A percentile compares a stretch with the other conserved stretches of the same genome.
phyloP scores from a whole-genome alignment of 2,113 vertebrate species.

The Turdus rufiventris region DNA sequence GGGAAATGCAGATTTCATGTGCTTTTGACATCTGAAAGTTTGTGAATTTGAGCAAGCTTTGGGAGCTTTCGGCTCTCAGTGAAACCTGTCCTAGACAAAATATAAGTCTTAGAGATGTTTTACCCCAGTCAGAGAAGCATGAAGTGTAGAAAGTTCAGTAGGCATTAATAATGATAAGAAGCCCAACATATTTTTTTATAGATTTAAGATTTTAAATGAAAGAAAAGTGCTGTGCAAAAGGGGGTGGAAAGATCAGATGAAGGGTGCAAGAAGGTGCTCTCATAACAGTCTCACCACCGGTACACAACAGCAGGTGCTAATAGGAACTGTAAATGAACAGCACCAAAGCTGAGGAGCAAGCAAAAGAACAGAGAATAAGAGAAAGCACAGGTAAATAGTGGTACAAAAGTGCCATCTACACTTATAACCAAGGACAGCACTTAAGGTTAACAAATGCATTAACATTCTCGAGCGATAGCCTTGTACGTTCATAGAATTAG shows the following conservation, averaged over 20 bases:
- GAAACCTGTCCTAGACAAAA: background rate
- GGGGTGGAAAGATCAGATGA: background rate
- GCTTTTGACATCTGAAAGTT: background rate
- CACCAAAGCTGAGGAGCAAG: background rate
- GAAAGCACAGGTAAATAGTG: slow-evolving; percentile 27
- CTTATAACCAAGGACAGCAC: slow-evolving; percentile 53
- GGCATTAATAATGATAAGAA: background rate
- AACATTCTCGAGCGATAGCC: background rate
- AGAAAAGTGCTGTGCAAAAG: background rate
- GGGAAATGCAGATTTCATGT: background rate
- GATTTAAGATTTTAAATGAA: background rate
- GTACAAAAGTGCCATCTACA: slow-evolving; percentile 58
- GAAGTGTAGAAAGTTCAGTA: background rate
- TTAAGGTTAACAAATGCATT: slow-evolving; percentile 1
- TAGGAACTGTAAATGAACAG: background rate
- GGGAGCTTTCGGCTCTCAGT: background rate
- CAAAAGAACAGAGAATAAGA: background rate
- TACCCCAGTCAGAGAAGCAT: background rate
- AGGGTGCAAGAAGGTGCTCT: background rate
- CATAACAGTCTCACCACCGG: background rate
- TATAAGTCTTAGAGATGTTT: background rate
- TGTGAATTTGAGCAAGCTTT: background rate
- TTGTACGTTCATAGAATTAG: background rate
- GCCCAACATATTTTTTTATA: background rate
- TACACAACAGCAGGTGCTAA: background rate